Evolutionary conservation across 2,888 invertebrate species (phyloP), one percentile per base, ranked within the genome.

Genomic region (Crematogaster levior): DNA sequence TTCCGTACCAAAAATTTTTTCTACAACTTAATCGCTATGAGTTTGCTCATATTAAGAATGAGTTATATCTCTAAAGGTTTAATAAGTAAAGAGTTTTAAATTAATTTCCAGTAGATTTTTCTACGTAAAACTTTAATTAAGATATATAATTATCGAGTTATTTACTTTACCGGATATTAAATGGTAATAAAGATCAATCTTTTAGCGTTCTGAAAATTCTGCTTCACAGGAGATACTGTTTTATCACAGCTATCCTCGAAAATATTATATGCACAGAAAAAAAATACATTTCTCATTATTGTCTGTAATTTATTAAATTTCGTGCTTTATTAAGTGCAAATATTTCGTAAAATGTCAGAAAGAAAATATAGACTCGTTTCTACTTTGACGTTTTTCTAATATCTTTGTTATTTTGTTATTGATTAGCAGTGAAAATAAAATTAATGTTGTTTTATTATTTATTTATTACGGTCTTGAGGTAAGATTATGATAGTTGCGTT

Each of bases 71-170:
- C n/a, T n/a, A 56, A 68, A 77, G 53, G 21, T 72, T 56, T 30
- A 77, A 68, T 18, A 53, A 77, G 15, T 68, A 40, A 10, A n/a
- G 43, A 56, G 43, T 56, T 77, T 53, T 43, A 77, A 68, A 77
- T 56, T 77, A 77, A 56, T 77, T 77, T 68, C 68, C 56, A 21
- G 53, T 40, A 12, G 27, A 66, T 10, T 43, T 66, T 27, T 3
- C 27, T 15, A n/a, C 27, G 40, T 56, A 77, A 68, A 77, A 43
- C 21, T 77, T 77, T 68, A 68, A 68, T 68, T 43, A 40, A 24
- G 12, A 68, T 30, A 40, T 68, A 56, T 53, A n/a, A n/a, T 77
- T 43, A 53, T 43, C 12, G 1, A 77, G 21, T 56, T 77, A 79
- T 56, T 79, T 70, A 70, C 18, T 63, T 3, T 24, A 70, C 43